Evolutionary conservation across 2,113 vertebrate genomes (phyloP), one percentile per base, ranked within the genome.

Genomic region (Amphiprion ocellaris): DNA sequence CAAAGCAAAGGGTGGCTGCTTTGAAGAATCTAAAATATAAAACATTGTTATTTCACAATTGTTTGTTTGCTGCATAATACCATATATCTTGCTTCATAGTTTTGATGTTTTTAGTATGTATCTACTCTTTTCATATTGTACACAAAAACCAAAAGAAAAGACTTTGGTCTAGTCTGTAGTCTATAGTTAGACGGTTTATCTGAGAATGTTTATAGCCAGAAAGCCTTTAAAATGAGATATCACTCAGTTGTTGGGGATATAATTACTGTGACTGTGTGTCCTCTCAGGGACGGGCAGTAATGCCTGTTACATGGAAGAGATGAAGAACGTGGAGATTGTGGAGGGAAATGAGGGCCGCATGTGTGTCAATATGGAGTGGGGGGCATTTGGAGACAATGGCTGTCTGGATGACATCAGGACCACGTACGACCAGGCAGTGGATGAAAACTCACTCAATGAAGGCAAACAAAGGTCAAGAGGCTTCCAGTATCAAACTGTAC

Each of bases 321-420:
- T 96, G 90, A 82, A 89, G 77, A 95, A 98, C 90, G 96, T 98
- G 0, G 96, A 98, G 90, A 91, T 96, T 60, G 97, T 98, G 85
- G 96, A 96, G 12, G 97, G 97, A 0, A 95, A 94, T 0, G 96
- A 96, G 74, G 97, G 97, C 1, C 93, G 96, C 12, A 98, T 98
- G 97, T 98, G 97, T 74, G 96, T 98, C 61, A 98, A 97, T 85
- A 97, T 96, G 0, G 96, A 97, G 87, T 97, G 96, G 96, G 96
- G 96, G 0, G 95, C 95, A 9, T 96, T 97, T 14, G 96, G 96
- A 24, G 96, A 97, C 90, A 99, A 97, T 0, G 98, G 98, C 6
- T 97, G 98, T 87, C 94, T 99, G 91, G 97, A 99, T 0, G 97
- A 99, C 78, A 97, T 99, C 94, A 95, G 97, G 87, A 99, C 97